Percentiles rank a stretch among this genome's conserved stretches.
Evolutionary conservation across 2,888 invertebrate genomes (phyloP).

Genomic region (Agrochola circellaris): DNA sequence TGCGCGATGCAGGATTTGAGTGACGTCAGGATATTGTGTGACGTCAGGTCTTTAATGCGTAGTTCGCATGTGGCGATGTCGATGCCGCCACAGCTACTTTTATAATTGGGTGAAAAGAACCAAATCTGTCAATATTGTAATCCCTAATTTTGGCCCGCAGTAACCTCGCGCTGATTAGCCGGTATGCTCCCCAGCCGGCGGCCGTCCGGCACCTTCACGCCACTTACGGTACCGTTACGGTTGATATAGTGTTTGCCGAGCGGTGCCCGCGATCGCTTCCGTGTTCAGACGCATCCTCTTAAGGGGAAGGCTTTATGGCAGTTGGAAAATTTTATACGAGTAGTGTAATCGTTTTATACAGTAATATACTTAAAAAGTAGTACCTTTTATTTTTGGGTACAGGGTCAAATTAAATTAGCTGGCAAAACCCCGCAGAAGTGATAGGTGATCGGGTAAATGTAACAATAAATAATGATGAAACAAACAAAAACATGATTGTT

Average conservation of each 20-base stretch:
- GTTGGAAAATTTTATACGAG: neutral
- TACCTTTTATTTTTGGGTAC: no score
- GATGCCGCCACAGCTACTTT: neutral
- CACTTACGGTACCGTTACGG: conserved; percentile 61
- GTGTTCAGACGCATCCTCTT: conserved; percentile 78
- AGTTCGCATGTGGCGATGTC: no score
- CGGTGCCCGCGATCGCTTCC: conserved; percentile 73
- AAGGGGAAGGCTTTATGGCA: conserved; percentile 69
- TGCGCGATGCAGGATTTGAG: no score
- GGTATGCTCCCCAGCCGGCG: conserved; percentile 21
- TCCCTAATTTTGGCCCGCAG: neutral
- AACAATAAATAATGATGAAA: no score
- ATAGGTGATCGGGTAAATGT: no score
- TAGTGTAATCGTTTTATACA: no score
- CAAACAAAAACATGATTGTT: no score
- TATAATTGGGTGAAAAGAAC: neutral
- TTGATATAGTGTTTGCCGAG: conserved; percentile 60
- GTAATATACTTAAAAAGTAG: neutral
- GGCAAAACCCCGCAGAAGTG: no score
- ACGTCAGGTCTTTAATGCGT: no score
- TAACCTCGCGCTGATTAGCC: neutral
- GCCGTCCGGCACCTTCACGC: conserved; percentile 45
- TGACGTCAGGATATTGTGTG: no score
- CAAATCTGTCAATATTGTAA: neutral
- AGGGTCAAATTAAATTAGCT: no score